phyloP scores from a whole-genome alignment of 1,140 invertebrate genomes.

The Octopus bimaculoides region DNA sequence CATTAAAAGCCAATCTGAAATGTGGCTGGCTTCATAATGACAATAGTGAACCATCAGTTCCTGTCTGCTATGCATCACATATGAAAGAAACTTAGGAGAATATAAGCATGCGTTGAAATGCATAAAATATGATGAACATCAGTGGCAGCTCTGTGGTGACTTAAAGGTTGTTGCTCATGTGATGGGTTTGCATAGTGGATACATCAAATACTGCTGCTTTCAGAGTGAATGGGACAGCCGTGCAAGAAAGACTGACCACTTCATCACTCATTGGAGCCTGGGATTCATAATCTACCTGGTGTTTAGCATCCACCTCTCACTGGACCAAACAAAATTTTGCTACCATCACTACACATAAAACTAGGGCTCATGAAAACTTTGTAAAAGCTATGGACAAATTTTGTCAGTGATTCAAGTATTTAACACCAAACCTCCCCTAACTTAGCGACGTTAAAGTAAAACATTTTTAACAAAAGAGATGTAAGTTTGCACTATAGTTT shows the following conservation, averaged over 20 bases:
- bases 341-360: slow-evolving; percentile 1
- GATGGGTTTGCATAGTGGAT: background rate
- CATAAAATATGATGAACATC: background rate
- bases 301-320: slow-evolving; percentile 3
- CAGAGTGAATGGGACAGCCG: background rate
- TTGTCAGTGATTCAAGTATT: no score
- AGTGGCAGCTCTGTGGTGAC: background rate
- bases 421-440: no score
- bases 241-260: slow-evolving; percentile 3
- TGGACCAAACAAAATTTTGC: slow-evolving; percentile 4
- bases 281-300: background rate
- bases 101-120: background rate
- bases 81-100: background rate
- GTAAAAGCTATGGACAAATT: background rate
- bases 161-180: background rate
- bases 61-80: background rate
- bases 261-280: background rate
- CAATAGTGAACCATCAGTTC: background rate
- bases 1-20: no score
- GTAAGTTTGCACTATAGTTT: no score
- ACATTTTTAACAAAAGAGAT: no score
- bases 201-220: background rate
- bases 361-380: slow-evolving; percentile 1
- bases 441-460: no score
- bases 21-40: background rate